Percentiles rank a stretch among this genome's conserved stretches.
These are phyloP conservation scores for Cosmopolites sordidus DNA, from an alignment of 2,888 invertebrate genomes.

Conservation along the genomic window DNA sequence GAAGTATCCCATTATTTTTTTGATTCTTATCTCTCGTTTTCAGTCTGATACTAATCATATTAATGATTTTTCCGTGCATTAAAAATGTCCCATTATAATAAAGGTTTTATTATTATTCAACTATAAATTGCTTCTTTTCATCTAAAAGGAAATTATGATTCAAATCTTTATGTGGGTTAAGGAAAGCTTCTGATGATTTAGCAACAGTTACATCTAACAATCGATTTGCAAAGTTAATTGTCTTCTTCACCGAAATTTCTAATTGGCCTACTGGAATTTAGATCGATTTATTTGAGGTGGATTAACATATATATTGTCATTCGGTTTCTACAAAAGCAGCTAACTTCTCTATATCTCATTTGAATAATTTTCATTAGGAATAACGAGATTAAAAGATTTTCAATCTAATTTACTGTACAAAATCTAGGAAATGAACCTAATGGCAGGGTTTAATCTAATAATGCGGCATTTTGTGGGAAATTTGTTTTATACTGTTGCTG, in stretches of 20 bases:
- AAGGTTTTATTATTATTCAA: too few species aligned
- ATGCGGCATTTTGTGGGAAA: neutral
- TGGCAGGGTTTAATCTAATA: neutral
- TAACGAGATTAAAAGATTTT: slow-evolving; percentile 23
- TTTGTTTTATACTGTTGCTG: too few species aligned
- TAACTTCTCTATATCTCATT: slow-evolving; percentile 2
- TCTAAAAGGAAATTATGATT: too few species aligned
- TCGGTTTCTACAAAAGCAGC: slow-evolving; percentile 29
- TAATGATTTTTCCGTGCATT: too few species aligned
- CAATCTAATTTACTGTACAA: slow-evolving; percentile 22
- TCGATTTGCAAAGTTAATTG: slow-evolving; percentile 30
- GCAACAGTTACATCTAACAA: slow-evolving; percentile 32
- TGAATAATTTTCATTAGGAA: slow-evolving; percentile 17
- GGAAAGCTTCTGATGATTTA: slow-evolving; percentile 17
- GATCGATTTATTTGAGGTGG: slow-evolving; percentile 25
- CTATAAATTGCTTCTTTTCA: too few species aligned
- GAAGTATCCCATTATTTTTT: too few species aligned
- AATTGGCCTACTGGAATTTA: slow-evolving; percentile 34
- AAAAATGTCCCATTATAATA: too few species aligned
- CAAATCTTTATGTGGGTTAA: too few species aligned
- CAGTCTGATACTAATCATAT: too few species aligned
- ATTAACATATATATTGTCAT: slow-evolving; percentile 32
- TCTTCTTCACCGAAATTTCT: slow-evolving; percentile 30
- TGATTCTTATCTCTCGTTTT: too few species aligned
- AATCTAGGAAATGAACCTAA: neutral